Base-by-base conservation (phyloP, 2,888 invertebrate species). In the Pyrrhosoma nymphula region DNA sequence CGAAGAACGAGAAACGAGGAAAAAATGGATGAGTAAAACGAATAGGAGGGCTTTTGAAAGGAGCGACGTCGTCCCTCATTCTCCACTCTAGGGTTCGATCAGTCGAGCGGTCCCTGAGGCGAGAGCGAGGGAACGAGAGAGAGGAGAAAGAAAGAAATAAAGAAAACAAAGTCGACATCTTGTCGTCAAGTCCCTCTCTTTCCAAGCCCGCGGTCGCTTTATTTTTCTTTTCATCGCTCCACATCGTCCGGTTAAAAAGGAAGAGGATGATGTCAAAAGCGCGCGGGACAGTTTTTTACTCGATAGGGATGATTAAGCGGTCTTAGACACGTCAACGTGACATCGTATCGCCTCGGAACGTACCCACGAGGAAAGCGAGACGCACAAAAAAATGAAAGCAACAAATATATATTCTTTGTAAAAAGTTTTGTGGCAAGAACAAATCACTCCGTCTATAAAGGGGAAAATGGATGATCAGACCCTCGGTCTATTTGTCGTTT, bases 221-320 rank as follows among this genome's bases (percentile, higher is more conserved):
- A 47, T 47, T 47, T 47, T 69, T n/a, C 69, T 69, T 69, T n/a
- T n/a, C n/a, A 69, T 69, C 69, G n/a, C 69, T 6, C n/a, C n/a
- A n/a, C 26, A 69, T 69, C 69, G 69, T 8, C 69, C 4, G n/a
- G n/a, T n/a, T 47, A 4, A 69, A 69, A 69, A n/a, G 20, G n/a
- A 69, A 26, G 69, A 69, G 12, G n/a, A 47, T 47, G 47, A 69
- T n/a, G n/a, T 8, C 12, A 69, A 12, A 69, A 12, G n/a, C n/a
- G 69, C n/a, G n/a, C n/a, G n/a, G n/a, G 69, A 69, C n/a, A 69
- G 20, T 69, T 6, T n/a, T 26, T 26, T 4, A 69, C 69, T 69
- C 69, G n/a, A 69, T n/a, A n/a, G 69, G n/a, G 69, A 69, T 69
- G 69, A 69, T 69, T 69, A 69, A 69, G n/a, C n/a, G 69, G 69